Evolutionary conservation across 2,113 vertebrate species (phyloP), one percentile per base, ranked within the genome.

Genomic region (Embiotoca jacksoni): DNA sequence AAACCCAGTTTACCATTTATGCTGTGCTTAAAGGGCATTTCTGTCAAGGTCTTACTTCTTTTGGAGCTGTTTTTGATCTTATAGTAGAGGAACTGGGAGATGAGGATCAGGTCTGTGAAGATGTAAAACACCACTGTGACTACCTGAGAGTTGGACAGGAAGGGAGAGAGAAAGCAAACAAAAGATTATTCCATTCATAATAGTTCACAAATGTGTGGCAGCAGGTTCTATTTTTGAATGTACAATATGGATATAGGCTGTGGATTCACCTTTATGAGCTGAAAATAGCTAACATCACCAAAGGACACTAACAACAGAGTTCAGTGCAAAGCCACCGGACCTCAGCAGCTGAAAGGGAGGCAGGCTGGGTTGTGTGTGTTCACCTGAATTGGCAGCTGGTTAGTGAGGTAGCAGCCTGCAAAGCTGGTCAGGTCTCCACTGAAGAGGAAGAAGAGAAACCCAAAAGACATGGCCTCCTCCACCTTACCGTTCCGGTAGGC

Each of bases 311-410:
- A 46, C 32, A 9, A 31, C 14, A 16, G 64, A 41, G 14, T 52
- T 50, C 16, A 54, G 37, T 1, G 15, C 13, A 37, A 3, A 61
- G 10, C 10, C 41, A 44, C 41, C 10, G 3, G 49, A n/a, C n/a
- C 15, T 13, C 3, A 39, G 0, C 67, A 49, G 16, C 11, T 0
- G 4, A 33, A 6, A 59, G 30, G 7, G 16, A 49, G 41, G 3
- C 35, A 3, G 14, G 7, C 6, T 14, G 8, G 9, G 31, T 1
- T 6, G 6, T 62, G 41, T 31, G 30, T 46, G 57, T 67, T 82
- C 47, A 94, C 93, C 93, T 95, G 94, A 83, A 94, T 76, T 13
- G 91, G 93, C 39, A 95, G 88, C 55, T 94, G 92, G 30, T 85
- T 92, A 69, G 92, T 94, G 69, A 94, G 91, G 64, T 88, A 94